Evolutionary conservation across 2,888 invertebrate species (phyloP).

Genomic region (Aphidoletes aphidimyza): DNA sequence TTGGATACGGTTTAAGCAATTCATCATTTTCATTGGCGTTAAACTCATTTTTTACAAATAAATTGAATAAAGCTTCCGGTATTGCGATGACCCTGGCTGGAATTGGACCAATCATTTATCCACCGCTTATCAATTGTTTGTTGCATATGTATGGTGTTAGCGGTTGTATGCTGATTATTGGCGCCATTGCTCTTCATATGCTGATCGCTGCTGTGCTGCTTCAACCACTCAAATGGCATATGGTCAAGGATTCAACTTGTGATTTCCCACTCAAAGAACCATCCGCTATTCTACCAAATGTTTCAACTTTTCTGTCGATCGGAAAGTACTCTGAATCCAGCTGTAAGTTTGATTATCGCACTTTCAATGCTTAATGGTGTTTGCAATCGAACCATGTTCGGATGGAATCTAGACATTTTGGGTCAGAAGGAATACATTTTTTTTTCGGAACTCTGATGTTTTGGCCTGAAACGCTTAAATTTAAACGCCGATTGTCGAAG

Average conservation of each 20-base stretch:
- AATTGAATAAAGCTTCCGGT: slow-evolving; percentile 73
- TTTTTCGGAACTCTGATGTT: too few relatives aligned
- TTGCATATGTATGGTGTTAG: slow-evolving; percentile 70
- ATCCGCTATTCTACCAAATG: background rate
- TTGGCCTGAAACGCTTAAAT: too few relatives aligned
- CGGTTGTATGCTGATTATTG: slow-evolving; percentile 73
- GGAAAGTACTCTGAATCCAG: slow-evolving; percentile 21
- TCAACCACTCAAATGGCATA: slow-evolving; percentile 77
- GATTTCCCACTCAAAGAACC: slow-evolving; percentile 59
- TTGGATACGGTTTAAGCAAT: slow-evolving; percentile 72
- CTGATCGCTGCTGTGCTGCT: slow-evolving; percentile 71
- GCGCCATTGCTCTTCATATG: slow-evolving; percentile 72
- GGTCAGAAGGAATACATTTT: too few relatives aligned
- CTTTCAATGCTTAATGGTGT: too few relatives aligned
- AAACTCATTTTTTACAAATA: slow-evolving; percentile 74
- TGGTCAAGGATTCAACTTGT: slow-evolving; percentile 58
- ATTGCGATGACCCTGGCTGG: slow-evolving; percentile 74
- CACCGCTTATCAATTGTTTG: slow-evolving; percentile 70
- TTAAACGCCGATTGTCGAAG: too few relatives aligned
- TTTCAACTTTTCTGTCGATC: background rate
- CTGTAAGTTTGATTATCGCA: background rate
- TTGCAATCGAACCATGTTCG: too few relatives aligned
- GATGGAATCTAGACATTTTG: too few relatives aligned
- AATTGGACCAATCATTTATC: slow-evolving; percentile 75
- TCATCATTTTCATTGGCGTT: slow-evolving; percentile 73